Evolutionary conservation across 2,113 vertebrate species (phyloP).

Genomic region (Ageneiosus marmoratus): DNA sequence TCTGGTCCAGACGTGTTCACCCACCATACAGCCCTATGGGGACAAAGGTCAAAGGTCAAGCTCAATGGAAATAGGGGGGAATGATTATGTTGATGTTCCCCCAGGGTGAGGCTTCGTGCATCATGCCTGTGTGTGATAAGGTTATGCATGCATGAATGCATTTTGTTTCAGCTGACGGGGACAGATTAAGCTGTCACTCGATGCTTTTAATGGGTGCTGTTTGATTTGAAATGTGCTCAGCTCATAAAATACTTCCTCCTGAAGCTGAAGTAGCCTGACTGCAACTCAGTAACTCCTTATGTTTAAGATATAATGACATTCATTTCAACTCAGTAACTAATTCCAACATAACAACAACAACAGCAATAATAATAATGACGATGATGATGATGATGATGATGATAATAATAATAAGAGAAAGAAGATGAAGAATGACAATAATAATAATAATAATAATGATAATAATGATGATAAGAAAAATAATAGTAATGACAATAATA

Average conservation of each 20-base stretch:
- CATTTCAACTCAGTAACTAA: too few species aligned
- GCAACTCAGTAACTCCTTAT: not conserved
- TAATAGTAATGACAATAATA: too few species aligned
- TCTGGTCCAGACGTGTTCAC: constrained; percentile 68
- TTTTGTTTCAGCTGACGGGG: constrained; percentile 34
- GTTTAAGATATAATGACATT: too few species aligned
- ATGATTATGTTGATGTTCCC: constrained; percentile 63
- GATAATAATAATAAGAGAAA: too few species aligned
- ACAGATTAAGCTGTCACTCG: constrained; percentile 38
- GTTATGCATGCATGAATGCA: constrained; percentile 66
- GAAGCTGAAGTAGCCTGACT: too few species aligned
- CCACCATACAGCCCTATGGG: constrained; percentile 47
- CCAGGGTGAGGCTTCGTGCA: constrained; percentile 51
- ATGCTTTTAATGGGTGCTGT: not conserved
- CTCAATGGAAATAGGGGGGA: constrained; percentile 61
- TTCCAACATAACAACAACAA: too few species aligned
- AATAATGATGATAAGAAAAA: too few species aligned
- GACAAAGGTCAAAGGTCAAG: constrained; percentile 70
- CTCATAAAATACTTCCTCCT: not conserved
- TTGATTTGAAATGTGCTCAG: not conserved
- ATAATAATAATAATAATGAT: too few species aligned
- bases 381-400: too few species aligned
- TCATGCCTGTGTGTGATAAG: constrained; percentile 47
- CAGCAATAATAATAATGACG: too few species aligned
- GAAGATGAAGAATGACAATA: too few species aligned